phyloP scores from a whole-genome alignment of 1,140 invertebrate genomes.

The Colletes gigas region DNA sequence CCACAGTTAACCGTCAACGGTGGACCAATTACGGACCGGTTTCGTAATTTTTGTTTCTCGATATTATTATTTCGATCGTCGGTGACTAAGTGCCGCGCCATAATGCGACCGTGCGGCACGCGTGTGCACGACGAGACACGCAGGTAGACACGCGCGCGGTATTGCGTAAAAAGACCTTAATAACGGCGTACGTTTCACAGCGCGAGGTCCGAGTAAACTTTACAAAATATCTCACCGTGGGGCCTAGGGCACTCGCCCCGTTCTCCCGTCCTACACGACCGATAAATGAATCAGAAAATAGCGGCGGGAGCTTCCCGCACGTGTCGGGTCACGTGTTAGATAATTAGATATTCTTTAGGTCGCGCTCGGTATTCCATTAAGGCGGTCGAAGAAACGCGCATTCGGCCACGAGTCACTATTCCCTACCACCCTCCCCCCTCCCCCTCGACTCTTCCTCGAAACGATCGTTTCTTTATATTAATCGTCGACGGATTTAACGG shows the following conservation, averaged over 20 bases:
- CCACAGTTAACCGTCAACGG: neutral
- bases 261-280: conserved; percentile 60
- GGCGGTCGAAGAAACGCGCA: conserved; percentile 16
- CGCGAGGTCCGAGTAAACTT: conserved; percentile 74
- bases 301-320: conserved; percentile 77
- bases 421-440: neutral
- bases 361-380: conserved; percentile 69
- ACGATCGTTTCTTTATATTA: conserved; percentile 67
- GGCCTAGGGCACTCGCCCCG: conserved; percentile 60
- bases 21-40: conserved; percentile 22
- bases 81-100: conserved; percentile 57
- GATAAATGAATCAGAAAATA: conserved; percentile 80
- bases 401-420: neutral
- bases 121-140: conserved; percentile 48
- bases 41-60: conserved; percentile 23
- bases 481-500: conserved; percentile 75
- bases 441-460: conserved; percentile 10
- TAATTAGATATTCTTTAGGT: conserved; percentile 81
- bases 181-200: conserved; percentile 77
- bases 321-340: conserved; percentile 79
- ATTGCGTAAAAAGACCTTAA: conserved; percentile 61
- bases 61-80: conserved; percentile 42
- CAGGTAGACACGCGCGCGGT: conserved; percentile 60
- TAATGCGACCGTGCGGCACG: conserved; percentile 52
- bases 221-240: conserved; percentile 78